Evolutionary conservation across 2,888 invertebrate species (phyloP).

Genomic region (Syrphus vitripennis): DNA sequence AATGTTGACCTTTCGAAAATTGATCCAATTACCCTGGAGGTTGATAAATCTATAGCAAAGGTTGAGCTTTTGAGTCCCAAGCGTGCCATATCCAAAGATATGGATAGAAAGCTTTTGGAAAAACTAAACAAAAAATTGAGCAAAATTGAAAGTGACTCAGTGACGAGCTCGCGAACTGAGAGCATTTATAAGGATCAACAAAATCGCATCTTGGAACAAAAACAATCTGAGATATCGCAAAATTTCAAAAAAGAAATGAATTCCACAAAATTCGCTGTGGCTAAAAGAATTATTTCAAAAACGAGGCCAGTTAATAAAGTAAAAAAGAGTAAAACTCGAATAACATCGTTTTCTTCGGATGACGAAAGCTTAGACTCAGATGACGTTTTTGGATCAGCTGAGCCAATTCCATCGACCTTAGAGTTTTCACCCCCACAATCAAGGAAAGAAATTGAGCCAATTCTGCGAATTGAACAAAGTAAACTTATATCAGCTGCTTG

Average conservation of each 20-base stretch:
- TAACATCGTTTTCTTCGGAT: slow-evolving; percentile 89
- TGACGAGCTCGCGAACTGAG: slow-evolving; percentile 88
- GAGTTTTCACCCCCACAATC: slow-evolving; percentile 90
- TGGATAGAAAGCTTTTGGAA: slow-evolving; percentile 86
- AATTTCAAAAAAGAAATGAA: slow-evolving; percentile 84
- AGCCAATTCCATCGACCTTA: slow-evolving; percentile 87
- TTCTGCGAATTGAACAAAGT: slow-evolving; percentile 87
- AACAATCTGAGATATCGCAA: slow-evolving; percentile 83
- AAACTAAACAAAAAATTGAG: slow-evolving; percentile 88
- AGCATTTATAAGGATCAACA: slow-evolving; percentile 84
- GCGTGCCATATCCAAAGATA: slow-evolving; percentile 86
- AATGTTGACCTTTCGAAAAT: slow-evolving; percentile 89
- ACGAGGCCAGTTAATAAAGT: slow-evolving; percentile 84
- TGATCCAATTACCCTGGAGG: slow-evolving; percentile 87
- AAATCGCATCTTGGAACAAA: slow-evolving; percentile 82
- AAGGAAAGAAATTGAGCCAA: slow-evolving; percentile 88
- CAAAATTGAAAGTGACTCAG: slow-evolving; percentile 89
- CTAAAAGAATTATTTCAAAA: slow-evolving; percentile 85
- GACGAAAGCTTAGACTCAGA: slow-evolving; percentile 90
- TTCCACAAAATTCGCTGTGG: slow-evolving; percentile 82
- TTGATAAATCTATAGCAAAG: slow-evolving; percentile 84
- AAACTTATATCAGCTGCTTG: slow-evolving; percentile 86
- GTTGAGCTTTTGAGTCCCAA: slow-evolving; percentile 87
- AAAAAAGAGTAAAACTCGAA: slow-evolving; percentile 86
- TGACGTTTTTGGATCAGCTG: slow-evolving; percentile 89